Conservation (phyloP, 2,113 vertebrate genomes). For the Orcinus orca region DNA sequence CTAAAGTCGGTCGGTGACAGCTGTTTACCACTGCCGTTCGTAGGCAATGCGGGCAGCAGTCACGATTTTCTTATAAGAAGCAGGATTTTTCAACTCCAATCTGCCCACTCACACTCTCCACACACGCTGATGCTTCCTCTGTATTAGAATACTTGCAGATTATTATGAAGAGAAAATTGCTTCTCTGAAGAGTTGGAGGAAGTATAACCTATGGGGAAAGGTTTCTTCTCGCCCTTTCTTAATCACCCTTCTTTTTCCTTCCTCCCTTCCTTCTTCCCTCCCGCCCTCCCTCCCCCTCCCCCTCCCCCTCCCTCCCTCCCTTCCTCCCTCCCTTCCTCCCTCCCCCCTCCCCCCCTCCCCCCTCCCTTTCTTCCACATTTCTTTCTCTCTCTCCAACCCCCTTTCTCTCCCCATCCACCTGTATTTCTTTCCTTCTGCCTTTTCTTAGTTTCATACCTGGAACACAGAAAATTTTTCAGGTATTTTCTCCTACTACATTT, state of each 20-base stretch:
- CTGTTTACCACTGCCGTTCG: neutral
- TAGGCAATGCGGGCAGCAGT: neutral
- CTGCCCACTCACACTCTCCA: neutral
- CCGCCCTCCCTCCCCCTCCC: too few relatives aligned
- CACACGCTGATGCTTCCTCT: neutral
- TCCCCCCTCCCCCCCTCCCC: too few relatives aligned
- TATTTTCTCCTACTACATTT: neutral
- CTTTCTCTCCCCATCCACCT: neutral
- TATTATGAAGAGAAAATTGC: neutral
- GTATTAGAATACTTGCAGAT: neutral
- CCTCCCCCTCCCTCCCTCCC: accelerated
- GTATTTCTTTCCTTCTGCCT: neutral
- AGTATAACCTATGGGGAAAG: neutral
- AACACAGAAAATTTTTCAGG: neutral
- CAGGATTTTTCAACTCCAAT: neutral
- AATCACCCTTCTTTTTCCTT: neutral
- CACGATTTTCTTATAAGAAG: neutral
- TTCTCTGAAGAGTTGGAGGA: neutral
- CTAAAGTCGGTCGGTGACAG: neutral
- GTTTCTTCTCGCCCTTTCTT: neutral
- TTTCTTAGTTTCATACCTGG: neutral
- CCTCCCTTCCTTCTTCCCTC: too few relatives aligned
- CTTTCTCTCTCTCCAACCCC: accelerated
- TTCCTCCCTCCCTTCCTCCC: too few relatives aligned
- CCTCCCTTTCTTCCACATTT: accelerated